A percentile compares a stretch with the other conserved stretches of the same genome.
phyloP scores from a whole-genome alignment of 2,113 vertebrate genomes.

The Pavo muticus region DNA sequence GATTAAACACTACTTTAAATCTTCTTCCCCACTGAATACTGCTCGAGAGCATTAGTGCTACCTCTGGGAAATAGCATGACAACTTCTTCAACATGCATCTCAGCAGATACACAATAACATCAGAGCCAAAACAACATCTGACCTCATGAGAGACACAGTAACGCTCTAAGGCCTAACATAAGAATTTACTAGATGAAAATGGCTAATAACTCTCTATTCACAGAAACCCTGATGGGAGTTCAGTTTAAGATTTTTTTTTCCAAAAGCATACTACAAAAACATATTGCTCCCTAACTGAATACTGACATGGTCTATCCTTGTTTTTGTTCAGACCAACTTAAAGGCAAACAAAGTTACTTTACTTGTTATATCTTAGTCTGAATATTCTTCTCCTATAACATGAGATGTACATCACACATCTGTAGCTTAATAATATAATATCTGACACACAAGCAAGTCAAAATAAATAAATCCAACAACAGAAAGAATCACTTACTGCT shows the following conservation, averaged over 20 bases:
- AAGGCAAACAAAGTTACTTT: background rate
- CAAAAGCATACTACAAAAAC: background rate
- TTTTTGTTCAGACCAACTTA: background rate
- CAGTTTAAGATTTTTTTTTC: background rate
- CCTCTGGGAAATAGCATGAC: background rate
- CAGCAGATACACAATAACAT: background rate
- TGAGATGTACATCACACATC: background rate
- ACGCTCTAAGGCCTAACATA: background rate
- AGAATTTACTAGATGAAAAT: background rate
- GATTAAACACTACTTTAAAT: background rate
- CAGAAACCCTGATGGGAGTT: accelerated
- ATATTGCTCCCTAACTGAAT: background rate
- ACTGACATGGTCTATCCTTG: background rate
- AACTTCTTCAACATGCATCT: background rate
- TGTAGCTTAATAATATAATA: background rate
- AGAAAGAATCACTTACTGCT: slow-evolving; percentile 79
- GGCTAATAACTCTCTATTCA: background rate
- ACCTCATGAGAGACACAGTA: background rate
- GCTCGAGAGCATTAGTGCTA: background rate
- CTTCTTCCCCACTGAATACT: background rate
- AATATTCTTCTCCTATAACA: background rate
- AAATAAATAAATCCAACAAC: background rate
- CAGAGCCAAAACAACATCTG: background rate
- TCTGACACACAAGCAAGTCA: background rate
- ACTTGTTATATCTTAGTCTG: background rate